Conservation (phyloP, 53 echinoderm and acorn worm genomes). For the Holothuria scabra region DNA sequence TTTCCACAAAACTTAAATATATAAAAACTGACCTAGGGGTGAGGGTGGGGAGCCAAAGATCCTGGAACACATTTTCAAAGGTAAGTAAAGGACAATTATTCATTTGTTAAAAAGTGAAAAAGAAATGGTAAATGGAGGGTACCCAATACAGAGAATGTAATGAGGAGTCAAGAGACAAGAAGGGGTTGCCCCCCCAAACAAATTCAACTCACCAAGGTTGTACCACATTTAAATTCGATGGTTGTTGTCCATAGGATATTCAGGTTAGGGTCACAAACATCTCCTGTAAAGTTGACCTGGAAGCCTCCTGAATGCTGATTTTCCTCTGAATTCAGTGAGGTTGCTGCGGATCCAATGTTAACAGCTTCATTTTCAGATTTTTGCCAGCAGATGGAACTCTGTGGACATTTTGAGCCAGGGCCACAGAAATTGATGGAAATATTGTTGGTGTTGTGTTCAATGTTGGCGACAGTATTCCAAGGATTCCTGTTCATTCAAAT, state of each 20-base stretch:
- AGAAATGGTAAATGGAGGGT: no score
- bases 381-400: slow-evolving; percentile 11
- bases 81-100: no score
- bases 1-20: no score
- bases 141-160: no score
- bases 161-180: no score
- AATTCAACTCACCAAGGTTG: slow-evolving; percentile 26
- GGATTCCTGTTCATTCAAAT: slow-evolving; percentile 18
- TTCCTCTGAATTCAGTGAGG: background rate
- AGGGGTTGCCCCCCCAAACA: no score
- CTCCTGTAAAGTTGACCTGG: background rate
- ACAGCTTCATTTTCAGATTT: background rate
- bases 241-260: background rate
- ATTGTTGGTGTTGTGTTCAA: background rate
- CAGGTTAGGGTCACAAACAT: background rate
- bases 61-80: no score
- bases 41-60: no score
- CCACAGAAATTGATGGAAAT: slow-evolving; percentile 32
- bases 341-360: background rate
- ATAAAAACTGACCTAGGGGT: no score
- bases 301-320: slow-evolving; percentile 16
- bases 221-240: slow-evolving; percentile 44
- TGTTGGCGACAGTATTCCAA: slow-evolving; percentile 14
- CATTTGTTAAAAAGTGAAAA: no score
- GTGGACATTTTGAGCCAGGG: background rate